Percentiles rank a stretch among this genome's conserved stretches.
These are phyloP conservation scores for Anolis apletophallus DNA, from an alignment of 2,797 vertebrate species.

Conservation along the genomic window DNA sequence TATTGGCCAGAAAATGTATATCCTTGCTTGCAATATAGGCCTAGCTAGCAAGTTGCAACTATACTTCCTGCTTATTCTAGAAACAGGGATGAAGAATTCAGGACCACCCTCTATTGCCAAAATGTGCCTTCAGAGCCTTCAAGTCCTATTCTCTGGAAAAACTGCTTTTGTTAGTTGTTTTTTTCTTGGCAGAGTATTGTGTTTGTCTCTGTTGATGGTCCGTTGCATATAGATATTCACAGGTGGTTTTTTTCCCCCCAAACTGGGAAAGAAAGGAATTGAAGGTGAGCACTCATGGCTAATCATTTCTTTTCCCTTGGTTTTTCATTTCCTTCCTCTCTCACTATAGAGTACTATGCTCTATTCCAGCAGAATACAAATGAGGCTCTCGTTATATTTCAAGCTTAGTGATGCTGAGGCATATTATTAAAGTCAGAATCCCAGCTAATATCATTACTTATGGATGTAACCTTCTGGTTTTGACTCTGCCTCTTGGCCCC, in stretches of 20 bases:
- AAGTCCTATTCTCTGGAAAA: neutral
- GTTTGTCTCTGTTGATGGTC: neutral
- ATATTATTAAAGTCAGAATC: conserved; percentile 62
- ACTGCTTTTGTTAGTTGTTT: neutral
- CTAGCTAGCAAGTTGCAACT: neutral
- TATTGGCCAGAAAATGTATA: too few species aligned
- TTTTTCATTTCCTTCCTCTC: conserved; percentile 48
- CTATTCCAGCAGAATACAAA: conserved; percentile 55
- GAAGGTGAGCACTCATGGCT: neutral
- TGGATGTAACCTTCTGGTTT: conserved; percentile 34
- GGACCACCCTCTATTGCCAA: neutral
- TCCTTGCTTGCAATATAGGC: neutral
- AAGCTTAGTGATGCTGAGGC: conserved; percentile 56
- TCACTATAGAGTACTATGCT: conserved; percentile 38
- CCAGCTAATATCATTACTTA: conserved; percentile 63
- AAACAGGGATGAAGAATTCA: too few species aligned
- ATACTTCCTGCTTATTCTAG: neutral
- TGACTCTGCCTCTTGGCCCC: conserved; percentile 56
- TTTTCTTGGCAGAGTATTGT: neutral
- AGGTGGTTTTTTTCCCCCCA: too few species aligned
- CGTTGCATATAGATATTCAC: too few species aligned
- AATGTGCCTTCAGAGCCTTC: too few species aligned
- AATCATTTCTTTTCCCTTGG: conserved; percentile 12
- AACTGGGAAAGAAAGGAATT: neutral
- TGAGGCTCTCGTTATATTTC: conserved; percentile 72